phyloP scores from a whole-genome alignment of 2,888 invertebrate genomes.

The Crepidodera aurea region DNA sequence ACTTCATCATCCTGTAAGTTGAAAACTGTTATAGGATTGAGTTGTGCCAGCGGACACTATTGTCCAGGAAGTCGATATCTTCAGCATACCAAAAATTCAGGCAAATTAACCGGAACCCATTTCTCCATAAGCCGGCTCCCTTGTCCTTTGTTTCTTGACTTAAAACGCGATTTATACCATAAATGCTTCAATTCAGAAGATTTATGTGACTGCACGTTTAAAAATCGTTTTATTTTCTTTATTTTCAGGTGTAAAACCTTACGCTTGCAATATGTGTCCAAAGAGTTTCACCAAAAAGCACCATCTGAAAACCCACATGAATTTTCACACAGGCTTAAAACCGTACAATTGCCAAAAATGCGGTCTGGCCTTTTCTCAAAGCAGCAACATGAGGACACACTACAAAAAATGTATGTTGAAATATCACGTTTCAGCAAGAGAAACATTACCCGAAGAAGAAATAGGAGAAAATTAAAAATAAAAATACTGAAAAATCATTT shows the following conservation, averaged over 20 bases:
- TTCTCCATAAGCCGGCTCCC: too few relatives aligned
- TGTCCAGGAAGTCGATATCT: too few relatives aligned
- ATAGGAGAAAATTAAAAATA: not conserved
- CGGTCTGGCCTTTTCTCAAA: conserved; percentile 81
- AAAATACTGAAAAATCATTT: too few relatives aligned
- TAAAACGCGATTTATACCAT: too few relatives aligned
- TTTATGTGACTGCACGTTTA: too few relatives aligned
- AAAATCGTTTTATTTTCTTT: not conserved
- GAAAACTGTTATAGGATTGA: too few relatives aligned
- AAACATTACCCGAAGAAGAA: not conserved
- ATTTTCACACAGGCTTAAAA: conserved; percentile 84
- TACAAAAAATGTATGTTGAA: conserved; percentile 74
- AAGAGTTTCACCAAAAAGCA: conserved; percentile 89
- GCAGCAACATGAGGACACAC: conserved; percentile 88
- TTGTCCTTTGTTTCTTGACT: too few relatives aligned
- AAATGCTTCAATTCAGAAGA: too few relatives aligned
- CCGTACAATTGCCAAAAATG: conserved; percentile 80
- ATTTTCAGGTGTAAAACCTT: conserved; percentile 77
- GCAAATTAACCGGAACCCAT: too few relatives aligned
- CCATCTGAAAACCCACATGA: conserved; percentile 84
- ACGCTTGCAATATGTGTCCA: conserved; percentile 69
- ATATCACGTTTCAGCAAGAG: conserved; percentile 10
- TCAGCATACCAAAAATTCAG: too few relatives aligned
- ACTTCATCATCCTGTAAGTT: too few relatives aligned
- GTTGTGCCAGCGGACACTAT: too few relatives aligned